Base-by-base conservation (phyloP, 2,797 vertebrate genomes). In the Botia almorhae region DNA sequence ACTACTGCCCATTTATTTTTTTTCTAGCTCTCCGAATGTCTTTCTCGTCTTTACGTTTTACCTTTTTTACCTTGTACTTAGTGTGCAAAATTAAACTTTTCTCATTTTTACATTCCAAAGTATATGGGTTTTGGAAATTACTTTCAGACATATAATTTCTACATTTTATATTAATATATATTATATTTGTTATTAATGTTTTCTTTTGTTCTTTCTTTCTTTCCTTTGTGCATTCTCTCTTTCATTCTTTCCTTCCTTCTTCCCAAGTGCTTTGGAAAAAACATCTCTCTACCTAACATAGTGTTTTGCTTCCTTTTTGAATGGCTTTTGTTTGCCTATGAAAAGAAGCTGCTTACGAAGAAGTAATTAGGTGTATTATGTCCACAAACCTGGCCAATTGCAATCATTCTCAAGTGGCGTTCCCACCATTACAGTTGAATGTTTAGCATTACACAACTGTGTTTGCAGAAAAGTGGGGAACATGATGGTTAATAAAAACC, bases 321-420 rank as follows among this genome's bases (percentile, higher is more conserved):
- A 29, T n/a, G 78, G 78, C 83, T 88, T 90, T 91, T 90, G 89
- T 91, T 88, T 86, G 81, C 76, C 8, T 23, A 78, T 85, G 80
- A 89, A 90, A 91, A 89, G 87, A 61, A 85, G 65, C 71, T 4
- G 70, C 84, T 87, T 86, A 81, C 84, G 75, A 70, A 82, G 79
- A 89, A 89, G 89, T 92, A 90, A 92, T 92, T 91, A 89, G 87
- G 71, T 84, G 83, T 76, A 86, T 90, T 90, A 90, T 88, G 81
- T 86, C 86, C 81, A 53, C 85, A 79, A 80, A 89, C 74, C 76
- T 48, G 83, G 72, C 69, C 83, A 55, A 86, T 86, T 85, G 78
- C 83, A 64, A 67, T 78, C 65, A 55, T 75, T 82, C 69, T 71
- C 63, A 63, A 74, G 51, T 36, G 60, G 78, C 55, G 64, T 83